phyloP scores from a whole-genome alignment of 1,140 invertebrate genomes.

The Drosophila chauvacae region DNA sequence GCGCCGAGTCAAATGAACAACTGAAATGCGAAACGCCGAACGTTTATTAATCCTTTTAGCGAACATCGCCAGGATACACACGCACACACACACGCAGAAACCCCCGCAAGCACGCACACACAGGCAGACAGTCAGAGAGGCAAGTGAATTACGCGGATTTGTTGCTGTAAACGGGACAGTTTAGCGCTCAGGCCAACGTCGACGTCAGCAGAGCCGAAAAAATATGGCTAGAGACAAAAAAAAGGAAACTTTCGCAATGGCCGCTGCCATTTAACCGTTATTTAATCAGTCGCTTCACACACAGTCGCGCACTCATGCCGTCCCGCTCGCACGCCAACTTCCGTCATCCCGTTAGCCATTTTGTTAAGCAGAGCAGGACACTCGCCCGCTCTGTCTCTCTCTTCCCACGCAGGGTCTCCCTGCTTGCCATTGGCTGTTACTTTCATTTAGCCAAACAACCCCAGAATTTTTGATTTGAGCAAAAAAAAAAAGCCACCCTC shows the following conservation, averaged over 20 bases:
- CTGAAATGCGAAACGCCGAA: slow-evolving; percentile 73
- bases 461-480: not conserved
- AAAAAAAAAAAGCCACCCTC: slow-evolving; percentile 21
- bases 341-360: slow-evolving; percentile 63
- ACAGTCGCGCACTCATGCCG: slow-evolving; percentile 1
- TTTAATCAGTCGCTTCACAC: slow-evolving; percentile 50
- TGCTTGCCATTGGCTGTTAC: slow-evolving; percentile 44
- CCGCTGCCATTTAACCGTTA: slow-evolving; percentile 75
- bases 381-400: slow-evolving; percentile 1
- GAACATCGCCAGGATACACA: slow-evolving; percentile 49
- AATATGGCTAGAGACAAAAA: slow-evolving; percentile 15
- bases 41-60: slow-evolving; percentile 84
- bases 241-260: slow-evolving; percentile 51
- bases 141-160: slow-evolving; percentile 78
- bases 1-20: slow-evolving; percentile 83
- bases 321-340: slow-evolving; percentile 50
- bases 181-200: slow-evolving; percentile 65
- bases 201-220: slow-evolving; percentile 31
- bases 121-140: slow-evolving; percentile 23
- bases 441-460: not conserved
- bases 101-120: slow-evolving; percentile 1
- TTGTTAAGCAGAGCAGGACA: slow-evolving; percentile 44
- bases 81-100: slow-evolving; percentile 19
- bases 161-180: slow-evolving; percentile 80
- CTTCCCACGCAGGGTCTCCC: slow-evolving; percentile 15